Conservation (phyloP, 2,888 invertebrate species). For the Nineta flava region DNA sequence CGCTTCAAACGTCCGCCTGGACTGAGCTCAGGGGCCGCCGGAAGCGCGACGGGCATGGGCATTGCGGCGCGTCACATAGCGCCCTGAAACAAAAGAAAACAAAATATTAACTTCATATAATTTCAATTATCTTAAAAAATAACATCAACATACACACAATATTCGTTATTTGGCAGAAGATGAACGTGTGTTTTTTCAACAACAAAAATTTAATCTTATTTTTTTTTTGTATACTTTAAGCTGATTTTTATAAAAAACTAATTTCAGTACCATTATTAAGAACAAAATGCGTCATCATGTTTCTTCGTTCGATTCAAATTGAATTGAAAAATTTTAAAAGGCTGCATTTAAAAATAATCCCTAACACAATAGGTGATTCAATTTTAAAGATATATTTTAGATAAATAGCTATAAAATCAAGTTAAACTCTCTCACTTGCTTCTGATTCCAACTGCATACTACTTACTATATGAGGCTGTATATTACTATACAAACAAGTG, state of each 20-base stretch:
- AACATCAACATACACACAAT: not conserved
- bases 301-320: not conserved
- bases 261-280: not conserved
- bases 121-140: not conserved
- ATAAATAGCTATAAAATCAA: no score
- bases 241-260: not conserved
- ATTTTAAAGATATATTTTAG: not conserved
- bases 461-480: no score
- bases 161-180: no score
- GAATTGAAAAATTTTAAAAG: conserved; percentile 1
- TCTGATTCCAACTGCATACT: no score
- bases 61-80: conserved; percentile 34
- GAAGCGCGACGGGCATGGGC: conserved; percentile 33
- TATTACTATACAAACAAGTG: not conserved
- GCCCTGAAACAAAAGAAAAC: conserved; percentile 25
- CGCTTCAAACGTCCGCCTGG: conserved; percentile 28
- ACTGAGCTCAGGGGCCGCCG: conserved; percentile 33
- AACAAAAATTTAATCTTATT: not conserved
- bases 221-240: not conserved
- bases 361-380: conserved; percentile 1
- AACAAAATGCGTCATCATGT: not conserved
- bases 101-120: not conserved
- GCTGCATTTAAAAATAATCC: not conserved
- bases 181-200: not conserved
- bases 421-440: no score